Base-by-base conservation (phyloP, 2,797 vertebrate species). In the Acanthornis magna region DNA sequence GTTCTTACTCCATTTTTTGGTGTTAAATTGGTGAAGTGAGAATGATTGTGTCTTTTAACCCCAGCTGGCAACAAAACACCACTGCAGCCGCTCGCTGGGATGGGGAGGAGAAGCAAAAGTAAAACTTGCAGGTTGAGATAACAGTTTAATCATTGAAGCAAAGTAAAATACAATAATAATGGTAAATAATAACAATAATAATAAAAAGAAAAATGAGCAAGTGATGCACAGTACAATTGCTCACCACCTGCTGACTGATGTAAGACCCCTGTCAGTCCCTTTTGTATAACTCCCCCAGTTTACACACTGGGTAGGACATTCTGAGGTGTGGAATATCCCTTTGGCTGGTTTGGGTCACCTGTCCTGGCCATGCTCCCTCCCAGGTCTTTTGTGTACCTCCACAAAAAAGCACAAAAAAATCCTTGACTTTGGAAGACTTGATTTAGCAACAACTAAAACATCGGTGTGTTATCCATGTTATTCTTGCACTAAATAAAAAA, bases 11-110 rank as follows among this genome's bases (percentile, higher is more conserved):
- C 2, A 2, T 47, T 82, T 58, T 62, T 70, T 60, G 38, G 14
- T 50, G n/a, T 34, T 45, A 42, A 34, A 26, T 26, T 76, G 21
- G 5, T 57, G 23, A 76, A 62, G 21, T 45, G 55, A 73, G 55
- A 36, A 11, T 15, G 23, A 25, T 22, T 43, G 32, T 62, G 29
- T 55, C 0, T 0, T 50, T 63, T 45, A 51, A 63, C 10, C 18
- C 51, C 21, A 16, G 15, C 26, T 68, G 22, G 48, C 18, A 61
- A 29, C 30, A 48, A 23, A 32, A 10, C 25, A 20, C 14, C 18
- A 11, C 29, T 16, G 14, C 32, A 16, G 45, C 25, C 0, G 0
- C 21, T 60, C 0, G 0, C 34, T 53, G 58, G 51, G 18, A 30
- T 38, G 25, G n/a, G 13, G 40, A 84, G 45, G 30, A 72, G n/a